phyloP scores from a whole-genome alignment of 2,113 vertebrate species.

The Colaptes auratus region DNA sequence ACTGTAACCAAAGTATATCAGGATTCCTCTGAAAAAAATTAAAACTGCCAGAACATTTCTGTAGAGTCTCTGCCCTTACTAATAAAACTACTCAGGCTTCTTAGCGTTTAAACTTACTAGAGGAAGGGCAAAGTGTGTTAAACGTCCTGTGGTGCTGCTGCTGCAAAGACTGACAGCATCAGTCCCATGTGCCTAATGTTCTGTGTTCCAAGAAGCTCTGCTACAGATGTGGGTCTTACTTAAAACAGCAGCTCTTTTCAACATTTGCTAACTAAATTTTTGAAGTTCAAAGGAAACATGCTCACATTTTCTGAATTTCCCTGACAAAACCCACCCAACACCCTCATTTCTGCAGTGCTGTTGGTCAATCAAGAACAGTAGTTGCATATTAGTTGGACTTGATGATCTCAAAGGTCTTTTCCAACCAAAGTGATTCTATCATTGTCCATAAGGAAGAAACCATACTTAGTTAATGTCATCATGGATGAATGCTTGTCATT shows the following conservation, averaged over 20 bases:
- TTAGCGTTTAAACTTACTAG: neutral
- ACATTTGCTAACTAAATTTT: neutral
- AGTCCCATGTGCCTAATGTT: neutral
- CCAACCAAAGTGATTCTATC: too few species aligned
- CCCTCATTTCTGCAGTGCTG: neutral
- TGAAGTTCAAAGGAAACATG: neutral
- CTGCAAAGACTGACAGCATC: neutral
- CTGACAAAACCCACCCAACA: neutral
- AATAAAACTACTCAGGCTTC: neutral
- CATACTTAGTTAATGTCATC: neutral
- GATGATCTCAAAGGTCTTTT: too few species aligned
- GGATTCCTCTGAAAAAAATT: neutral
- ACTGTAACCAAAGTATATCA: neutral
- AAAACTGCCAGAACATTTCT: neutral
- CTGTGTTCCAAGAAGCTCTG: neutral
- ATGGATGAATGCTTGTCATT: neutral
- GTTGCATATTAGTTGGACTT: too few species aligned
- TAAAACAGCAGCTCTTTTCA: neutral
- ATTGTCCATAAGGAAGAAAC: neutral
- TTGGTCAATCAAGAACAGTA: too few species aligned
- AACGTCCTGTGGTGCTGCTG: fast-evolving
- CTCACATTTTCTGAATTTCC: neutral
- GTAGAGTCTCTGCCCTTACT: neutral
- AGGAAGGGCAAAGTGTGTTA: neutral
- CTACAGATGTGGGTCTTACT: neutral